Evolutionary conservation across 2,113 vertebrate species (phyloP).

Genomic region (Anoplopoma fimbria): DNA sequence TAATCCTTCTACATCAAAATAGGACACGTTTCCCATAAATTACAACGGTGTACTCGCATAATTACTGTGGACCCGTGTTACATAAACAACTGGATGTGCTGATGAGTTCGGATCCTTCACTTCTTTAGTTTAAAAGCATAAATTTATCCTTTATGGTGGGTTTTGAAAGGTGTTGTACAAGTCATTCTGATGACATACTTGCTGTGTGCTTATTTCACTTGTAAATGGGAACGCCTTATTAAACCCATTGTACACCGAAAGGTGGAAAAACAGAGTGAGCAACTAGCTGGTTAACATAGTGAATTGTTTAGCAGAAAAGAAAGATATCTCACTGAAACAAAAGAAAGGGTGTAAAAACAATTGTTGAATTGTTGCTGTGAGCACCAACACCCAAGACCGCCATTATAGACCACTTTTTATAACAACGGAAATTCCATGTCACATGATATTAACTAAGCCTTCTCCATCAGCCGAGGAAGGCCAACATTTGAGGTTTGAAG

Average conservation of each 20-base stretch:
- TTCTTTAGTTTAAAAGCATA: slow-evolving; percentile 31
- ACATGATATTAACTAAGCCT: neutral
- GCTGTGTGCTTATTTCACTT: neutral
- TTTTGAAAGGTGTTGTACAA: slow-evolving; percentile 24
- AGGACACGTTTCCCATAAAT: slow-evolving; percentile 76
- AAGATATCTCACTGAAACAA: neutral
- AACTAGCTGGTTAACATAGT: neutral
- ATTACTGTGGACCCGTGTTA: slow-evolving; percentile 52
- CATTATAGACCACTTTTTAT: neutral
- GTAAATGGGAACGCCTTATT: neutral
- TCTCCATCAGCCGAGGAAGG: neutral
- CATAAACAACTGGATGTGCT: slow-evolving; percentile 47
- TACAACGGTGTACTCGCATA: slow-evolving; percentile 69
- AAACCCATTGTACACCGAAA: neutral
- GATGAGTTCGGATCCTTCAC: slow-evolving; percentile 2
- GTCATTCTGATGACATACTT: neutral
- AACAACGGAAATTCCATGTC: neutral
- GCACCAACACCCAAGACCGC: neutral
- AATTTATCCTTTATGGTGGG: slow-evolving; percentile 33
- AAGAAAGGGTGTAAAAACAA: neutral
- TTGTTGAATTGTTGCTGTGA: neutral
- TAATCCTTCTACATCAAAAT: slow-evolving; percentile 77
- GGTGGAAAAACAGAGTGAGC: neutral
- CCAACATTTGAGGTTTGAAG: neutral
- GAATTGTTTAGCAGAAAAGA: neutral